A percentile compares a stretch with the other conserved stretches of the same genome.
Evolutionary conservation across 2,113 vertebrate genomes (phyloP).

Genomic region (Melanocharis versteri): DNA sequence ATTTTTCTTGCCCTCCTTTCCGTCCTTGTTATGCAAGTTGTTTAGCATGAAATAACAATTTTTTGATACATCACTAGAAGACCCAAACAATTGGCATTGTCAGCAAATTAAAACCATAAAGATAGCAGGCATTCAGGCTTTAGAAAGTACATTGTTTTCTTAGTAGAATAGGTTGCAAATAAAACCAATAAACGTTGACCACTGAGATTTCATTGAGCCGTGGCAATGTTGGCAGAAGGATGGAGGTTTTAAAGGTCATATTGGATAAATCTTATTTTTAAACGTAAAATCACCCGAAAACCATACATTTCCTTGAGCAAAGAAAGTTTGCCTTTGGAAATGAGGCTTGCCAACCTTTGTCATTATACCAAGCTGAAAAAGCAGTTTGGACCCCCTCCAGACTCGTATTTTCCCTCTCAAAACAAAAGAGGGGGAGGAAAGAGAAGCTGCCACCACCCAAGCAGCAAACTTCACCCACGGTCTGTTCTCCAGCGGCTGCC

Average conservation of each 20-base stretch:
- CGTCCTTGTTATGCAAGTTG: background rate
- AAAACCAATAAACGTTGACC: background rate
- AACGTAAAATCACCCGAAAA: background rate
- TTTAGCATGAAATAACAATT: background rate
- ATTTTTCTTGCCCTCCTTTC: background rate
- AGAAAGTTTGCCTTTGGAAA: background rate
- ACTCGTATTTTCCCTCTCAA: background rate
- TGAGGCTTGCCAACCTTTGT: background rate
- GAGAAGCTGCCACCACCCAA: background rate
- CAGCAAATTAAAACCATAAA: background rate
- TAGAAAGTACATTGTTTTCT: background rate
- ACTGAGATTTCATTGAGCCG: background rate
- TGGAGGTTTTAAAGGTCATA: background rate
- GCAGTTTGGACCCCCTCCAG: background rate
- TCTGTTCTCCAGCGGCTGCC: background rate
- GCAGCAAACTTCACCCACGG: background rate
- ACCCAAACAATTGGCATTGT: background rate
- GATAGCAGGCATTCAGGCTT: background rate
- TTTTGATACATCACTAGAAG: background rate
- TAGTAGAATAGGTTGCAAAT: background rate
- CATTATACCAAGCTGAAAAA: background rate
- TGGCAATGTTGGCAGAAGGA: background rate
- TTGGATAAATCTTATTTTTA: background rate
- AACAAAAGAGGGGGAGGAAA: background rate
- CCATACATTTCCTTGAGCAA: background rate